Conservation (phyloP, 2,797 vertebrate genomes). For the Neopelma chrysocephalum region DNA sequence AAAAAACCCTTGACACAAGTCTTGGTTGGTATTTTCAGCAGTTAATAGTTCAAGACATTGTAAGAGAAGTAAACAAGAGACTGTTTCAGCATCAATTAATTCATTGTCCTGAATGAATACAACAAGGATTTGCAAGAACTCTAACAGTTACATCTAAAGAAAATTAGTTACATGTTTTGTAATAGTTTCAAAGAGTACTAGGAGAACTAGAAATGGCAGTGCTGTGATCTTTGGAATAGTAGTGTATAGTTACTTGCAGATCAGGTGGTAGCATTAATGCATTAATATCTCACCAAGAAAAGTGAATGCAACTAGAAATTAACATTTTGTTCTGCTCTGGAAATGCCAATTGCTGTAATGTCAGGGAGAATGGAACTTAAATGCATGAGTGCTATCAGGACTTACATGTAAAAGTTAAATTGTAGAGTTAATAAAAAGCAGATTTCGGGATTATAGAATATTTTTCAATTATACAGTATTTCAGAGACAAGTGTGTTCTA, state of each 20-base stretch:
- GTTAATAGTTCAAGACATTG: background rate
- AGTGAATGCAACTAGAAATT: conserved; percentile 53
- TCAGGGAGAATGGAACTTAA: conserved; percentile 65
- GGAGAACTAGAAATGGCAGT: background rate
- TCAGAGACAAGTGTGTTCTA: conserved; percentile 8
- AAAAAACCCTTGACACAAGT: background rate
- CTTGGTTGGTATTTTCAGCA: background rate
- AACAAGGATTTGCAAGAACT: background rate
- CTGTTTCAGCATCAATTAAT: background rate
- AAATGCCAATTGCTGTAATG: background rate
- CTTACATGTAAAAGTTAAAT: conserved; percentile 52
- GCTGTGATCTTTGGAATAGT: background rate
- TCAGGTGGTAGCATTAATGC: conserved; percentile 4
- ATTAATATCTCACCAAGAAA: conserved; percentile 48
- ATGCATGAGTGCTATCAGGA: background rate
- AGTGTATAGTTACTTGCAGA: background rate
- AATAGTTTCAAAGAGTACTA: background rate
- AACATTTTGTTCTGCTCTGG: conserved; percentile 31
- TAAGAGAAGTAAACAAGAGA: background rate
- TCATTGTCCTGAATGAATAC: background rate
- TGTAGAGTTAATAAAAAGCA: conserved; percentile 21
- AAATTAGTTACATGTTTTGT: background rate
- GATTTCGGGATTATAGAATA: conserved; percentile 35
- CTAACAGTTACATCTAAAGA: background rate
- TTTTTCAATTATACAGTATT: conserved; percentile 39